These are phyloP conservation scores for Manduca sexta DNA, from an alignment of 1,140 invertebrate genomes.

Conservation along the genomic window DNA sequence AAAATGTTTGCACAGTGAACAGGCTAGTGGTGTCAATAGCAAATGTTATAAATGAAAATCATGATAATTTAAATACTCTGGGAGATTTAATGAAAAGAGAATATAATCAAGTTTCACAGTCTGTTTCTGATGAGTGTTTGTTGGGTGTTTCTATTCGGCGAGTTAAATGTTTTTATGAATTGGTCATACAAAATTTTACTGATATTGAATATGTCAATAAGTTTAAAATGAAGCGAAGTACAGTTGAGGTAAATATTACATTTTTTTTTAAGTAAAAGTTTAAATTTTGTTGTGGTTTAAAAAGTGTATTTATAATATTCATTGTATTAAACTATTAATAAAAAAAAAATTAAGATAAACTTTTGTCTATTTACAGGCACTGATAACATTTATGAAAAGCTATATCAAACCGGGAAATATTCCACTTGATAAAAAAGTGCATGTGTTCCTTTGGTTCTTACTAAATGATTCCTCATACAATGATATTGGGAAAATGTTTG, in stretches of 20 bases:
- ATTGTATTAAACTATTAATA: slow-evolving; percentile 8
- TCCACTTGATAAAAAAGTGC: slow-evolving; percentile 54
- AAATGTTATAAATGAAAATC: slow-evolving; percentile 53
- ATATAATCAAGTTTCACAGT: slow-evolving; percentile 12
- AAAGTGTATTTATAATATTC: slow-evolving; percentile 2
- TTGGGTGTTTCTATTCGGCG: background rate
- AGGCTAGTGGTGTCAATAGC: slow-evolving; percentile 45
- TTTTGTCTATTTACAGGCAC: too few relatives aligned
- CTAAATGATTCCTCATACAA: slow-evolving; percentile 48
- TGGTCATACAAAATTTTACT: slow-evolving; percentile 33
- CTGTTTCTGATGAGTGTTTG: background rate
- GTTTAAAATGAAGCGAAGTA: slow-evolving; percentile 52
- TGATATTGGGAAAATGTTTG: slow-evolving; percentile 50
- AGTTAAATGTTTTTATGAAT: slow-evolving; percentile 35
- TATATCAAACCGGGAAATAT: slow-evolving; percentile 32
- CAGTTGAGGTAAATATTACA: slow-evolving; percentile 40
- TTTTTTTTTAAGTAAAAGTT: background rate
- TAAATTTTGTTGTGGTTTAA: slow-evolving; percentile 2
- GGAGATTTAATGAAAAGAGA: slow-evolving; percentile 37
- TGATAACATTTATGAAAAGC: slow-evolving; percentile 44
- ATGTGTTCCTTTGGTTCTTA: slow-evolving; percentile 55
- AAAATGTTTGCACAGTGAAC: slow-evolving; percentile 47
- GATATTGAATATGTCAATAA: slow-evolving; percentile 43
- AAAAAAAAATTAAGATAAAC: too few relatives aligned
- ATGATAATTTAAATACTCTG: slow-evolving; percentile 38